Conservation (phyloP, 1,140 invertebrate genomes). For the Spodoptera litura region DNA sequence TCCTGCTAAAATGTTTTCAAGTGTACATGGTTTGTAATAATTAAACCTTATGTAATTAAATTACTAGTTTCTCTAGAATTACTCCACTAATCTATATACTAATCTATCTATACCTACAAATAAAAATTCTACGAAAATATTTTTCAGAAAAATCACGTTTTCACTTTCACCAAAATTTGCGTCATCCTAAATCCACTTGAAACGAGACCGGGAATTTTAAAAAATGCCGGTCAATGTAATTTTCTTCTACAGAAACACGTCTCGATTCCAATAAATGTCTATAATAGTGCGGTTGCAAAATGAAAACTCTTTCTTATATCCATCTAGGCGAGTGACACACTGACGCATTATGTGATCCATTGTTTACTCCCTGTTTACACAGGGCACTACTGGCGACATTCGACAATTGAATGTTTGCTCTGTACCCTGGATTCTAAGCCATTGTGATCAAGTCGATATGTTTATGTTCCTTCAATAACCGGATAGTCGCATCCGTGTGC, state of each 20-base stretch:
- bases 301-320: constrained; percentile 59
- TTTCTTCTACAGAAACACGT: constrained; percentile 23
- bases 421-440: constrained; percentile 56
- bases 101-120: no score
- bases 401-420: constrained; percentile 77
- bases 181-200: background rate
- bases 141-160: no score
- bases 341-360: constrained; percentile 44
- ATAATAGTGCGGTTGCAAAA: constrained; percentile 20
- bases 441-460: constrained; percentile 72
- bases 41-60: background rate
- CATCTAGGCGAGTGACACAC: constrained; percentile 1
- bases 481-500: constrained; percentile 57
- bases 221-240: background rate
- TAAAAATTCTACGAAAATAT: no score
- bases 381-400: constrained; percentile 50
- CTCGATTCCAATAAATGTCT: constrained; percentile 15
- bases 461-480: constrained; percentile 66
- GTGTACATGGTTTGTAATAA: constrained; percentile 44
- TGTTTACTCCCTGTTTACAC: constrained; percentile 72
- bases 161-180: background rate
- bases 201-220: background rate
- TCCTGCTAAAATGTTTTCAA: constrained; percentile 62
- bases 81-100: background rate
- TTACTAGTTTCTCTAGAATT: background rate